Evolutionary conservation across 1,140 invertebrate species (phyloP).

Genomic region (Cepaea nemoralis): DNA sequence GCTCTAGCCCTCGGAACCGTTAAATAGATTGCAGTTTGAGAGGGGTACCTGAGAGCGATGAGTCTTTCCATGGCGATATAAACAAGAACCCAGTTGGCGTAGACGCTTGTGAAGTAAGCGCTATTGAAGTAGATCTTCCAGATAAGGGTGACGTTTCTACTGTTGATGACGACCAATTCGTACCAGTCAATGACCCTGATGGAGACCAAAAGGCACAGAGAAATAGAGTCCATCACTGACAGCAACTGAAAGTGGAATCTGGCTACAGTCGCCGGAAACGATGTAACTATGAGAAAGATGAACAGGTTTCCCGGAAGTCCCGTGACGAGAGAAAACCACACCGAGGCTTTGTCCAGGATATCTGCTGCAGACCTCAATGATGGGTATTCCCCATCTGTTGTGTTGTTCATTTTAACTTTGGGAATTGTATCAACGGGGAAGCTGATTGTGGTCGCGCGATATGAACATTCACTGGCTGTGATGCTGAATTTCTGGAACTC

Average conservation of each 20-base stretch:
- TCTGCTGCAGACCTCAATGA: background rate
- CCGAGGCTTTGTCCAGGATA: background rate
- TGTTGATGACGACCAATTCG: background rate
- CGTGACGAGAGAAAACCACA: background rate
- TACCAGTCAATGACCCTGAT: constrained; percentile 11
- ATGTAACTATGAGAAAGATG: background rate
- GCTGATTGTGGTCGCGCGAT: too few relatives aligned
- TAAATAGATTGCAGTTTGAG: background rate
- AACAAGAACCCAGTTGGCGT: constrained; percentile 26
- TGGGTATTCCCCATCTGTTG: background rate
- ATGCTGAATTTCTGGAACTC: too few relatives aligned
- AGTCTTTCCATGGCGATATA: constrained; percentile 24
- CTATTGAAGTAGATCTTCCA: background rate
- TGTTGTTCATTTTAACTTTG: background rate
- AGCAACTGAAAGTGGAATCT: constrained; percentile 11
- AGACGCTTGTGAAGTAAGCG: constrained; percentile 19
- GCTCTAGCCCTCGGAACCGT: background rate
- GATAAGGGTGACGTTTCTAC: background rate
- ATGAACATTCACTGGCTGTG: too few relatives aligned
- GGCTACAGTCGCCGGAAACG: background rate
- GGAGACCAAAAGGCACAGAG: background rate
- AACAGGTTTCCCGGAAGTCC: constrained; percentile 9
- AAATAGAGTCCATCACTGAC: background rate
- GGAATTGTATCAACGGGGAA: too few relatives aligned
- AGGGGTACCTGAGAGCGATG: background rate